Evolutionary conservation across 2,888 invertebrate species (phyloP), one percentile per base, ranked within the genome.

Genomic region (Marronus borbonicus): DNA sequence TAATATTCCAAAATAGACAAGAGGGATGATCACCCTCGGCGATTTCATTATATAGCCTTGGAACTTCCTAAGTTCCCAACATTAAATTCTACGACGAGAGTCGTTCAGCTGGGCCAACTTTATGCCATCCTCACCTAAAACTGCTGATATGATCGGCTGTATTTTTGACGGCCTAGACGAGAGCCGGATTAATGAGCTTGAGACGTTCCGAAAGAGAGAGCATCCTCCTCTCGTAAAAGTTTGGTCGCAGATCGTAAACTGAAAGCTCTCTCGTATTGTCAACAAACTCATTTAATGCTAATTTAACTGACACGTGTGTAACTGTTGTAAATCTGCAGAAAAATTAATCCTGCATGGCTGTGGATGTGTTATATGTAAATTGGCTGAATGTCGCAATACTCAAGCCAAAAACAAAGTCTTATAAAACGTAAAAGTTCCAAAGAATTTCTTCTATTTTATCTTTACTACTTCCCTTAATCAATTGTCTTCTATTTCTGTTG

Each of bases 121-220:
- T 68, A 49, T n/a, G 24, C 49, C 52, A 52, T 4, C 44, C 14
- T 20, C 10, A 24, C 44, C 44, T 68, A 68, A 68, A 68, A 68
- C 44, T 68, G 20, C 24, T 20, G 24, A 68, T 68, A 49, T 39
- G 49, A 68, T 68, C 31, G 49, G 24, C 24, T 20, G 50, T 44
- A 49, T 44, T 44, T 68, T 68, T 68, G 66, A 50, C 66, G 49
- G 24, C 66, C 24, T 49, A 68, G 66, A 68, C 50, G 20, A 49
- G 49, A 20, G 44, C 24, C 49, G 49, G 49, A 68, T 44, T 68
- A 68, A 68, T 68, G 66, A 49, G 24, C 10, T 7, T 49, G 12
- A 68, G 24, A 49, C n/a, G 44, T 3, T 68, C 60, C 8, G 20
- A 60, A 36, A 36, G 31, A 36, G 31, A 36, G 49, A 36, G 3